Base-by-base conservation (phyloP, 2,797 vertebrate genomes). In the Onychomys torridus region DNA sequence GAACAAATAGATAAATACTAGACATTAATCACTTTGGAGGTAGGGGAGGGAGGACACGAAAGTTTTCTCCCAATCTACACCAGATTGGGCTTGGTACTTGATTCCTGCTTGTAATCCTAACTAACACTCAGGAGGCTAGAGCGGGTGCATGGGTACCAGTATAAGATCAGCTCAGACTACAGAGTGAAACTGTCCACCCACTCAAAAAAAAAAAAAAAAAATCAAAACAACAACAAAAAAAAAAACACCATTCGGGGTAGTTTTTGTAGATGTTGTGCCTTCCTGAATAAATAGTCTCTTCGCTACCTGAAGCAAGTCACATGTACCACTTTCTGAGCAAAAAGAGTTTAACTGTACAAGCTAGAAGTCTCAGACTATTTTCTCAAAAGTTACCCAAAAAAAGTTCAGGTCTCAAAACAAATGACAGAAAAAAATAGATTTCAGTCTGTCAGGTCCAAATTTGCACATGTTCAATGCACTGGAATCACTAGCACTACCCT, bases 321-420 rank as follows among this genome's bases (percentile, higher is more conserved):
- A 34, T 40, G 27, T 0, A 8, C 29, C 0, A 0, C 11, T 75
- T 82, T 71, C 65, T 2, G 34, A 93, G 85, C 0, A 34, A 40
- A 52, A 21, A 23, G 0, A 32, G 5, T 5, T 6, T 77, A 61
- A 75, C 65, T 67, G 75, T 29, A 2, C 2, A 34, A 37, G 0
- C 1, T 32, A 52, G 27, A 83, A n/a, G 21, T 19, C 9, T 43
- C 29, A 27, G 5, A 5, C 77, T 57, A 89, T 46, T 21, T 1
- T 43, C 40, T 77, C 81, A 40, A 40, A 76, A 40, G 89, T 73
- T 69, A 34, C 27, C 63, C 0, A 55, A 55, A 55, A 59, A 37
- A 81, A n/a, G 49, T 14, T 78, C 14, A 8, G 17, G 46, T 65
- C 89, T 82, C 82, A 29, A 37, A 57, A 32, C 46, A 63, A 27